A percentile compares a stretch with the other conserved stretches of the same genome.
phyloP scores from a whole-genome alignment of 2,113 vertebrate species.

The Tringa solitaria region DNA sequence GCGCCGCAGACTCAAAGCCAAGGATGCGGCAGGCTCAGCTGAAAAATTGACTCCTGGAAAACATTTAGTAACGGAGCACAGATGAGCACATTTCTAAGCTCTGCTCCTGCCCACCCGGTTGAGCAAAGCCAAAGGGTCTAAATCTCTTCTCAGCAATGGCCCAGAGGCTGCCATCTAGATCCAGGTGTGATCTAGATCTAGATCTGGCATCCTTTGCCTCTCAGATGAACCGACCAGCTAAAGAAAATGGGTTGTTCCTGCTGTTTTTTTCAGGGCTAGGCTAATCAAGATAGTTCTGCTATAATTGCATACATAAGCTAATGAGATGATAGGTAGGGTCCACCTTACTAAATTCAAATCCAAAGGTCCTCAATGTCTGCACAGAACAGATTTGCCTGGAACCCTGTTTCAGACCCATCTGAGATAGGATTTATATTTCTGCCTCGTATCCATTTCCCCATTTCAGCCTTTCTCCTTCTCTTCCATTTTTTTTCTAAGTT shows the following conservation, averaged over 20 bases:
- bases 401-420: neutral
- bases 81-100: neutral
- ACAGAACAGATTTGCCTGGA: neutral
- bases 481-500: neutral
- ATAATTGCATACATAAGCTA: neutral
- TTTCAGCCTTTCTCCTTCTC: neutral
- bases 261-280: neutral
- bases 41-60: neutral
- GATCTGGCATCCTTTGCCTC: neutral
- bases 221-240: neutral
- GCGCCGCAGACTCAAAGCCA: rapidly evolving
- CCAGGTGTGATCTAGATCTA: no score
- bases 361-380: neutral
- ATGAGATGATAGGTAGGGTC: neutral
- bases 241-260: neutral
- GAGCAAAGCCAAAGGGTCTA: neutral
- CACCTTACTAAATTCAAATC: neutral
- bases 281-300: neutral
- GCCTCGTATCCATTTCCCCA: neutral
- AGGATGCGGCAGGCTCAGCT: neutral
- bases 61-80: neutral
- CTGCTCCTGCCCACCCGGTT: neutral
- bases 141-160: neutral
- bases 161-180: neutral
- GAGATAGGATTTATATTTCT: neutral